Conservation (phyloP, 2,888 invertebrate genomes). For the Melinaea marsaeus region DNA sequence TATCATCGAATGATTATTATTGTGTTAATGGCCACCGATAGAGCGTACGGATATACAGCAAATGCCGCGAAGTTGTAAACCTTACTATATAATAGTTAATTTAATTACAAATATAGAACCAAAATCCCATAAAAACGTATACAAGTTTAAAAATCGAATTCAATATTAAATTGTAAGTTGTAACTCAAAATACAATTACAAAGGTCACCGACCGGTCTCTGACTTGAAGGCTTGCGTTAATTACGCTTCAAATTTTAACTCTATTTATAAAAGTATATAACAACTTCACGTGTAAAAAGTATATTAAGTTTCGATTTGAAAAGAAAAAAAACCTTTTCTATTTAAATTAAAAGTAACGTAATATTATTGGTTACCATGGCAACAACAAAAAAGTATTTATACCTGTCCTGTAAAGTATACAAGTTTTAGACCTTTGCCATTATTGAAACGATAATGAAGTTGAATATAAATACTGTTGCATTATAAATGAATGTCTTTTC, state of each 20-base stretch:
- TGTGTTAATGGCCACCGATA: neutral
- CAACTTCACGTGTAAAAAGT: no score
- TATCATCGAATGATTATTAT: neutral
- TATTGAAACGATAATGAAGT: no score
- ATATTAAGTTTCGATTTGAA: no score
- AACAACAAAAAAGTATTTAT: no score
- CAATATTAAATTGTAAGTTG: neutral
- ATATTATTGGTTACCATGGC: no score
- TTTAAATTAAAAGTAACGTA: no score
- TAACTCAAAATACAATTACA: slow-evolving; percentile 12
- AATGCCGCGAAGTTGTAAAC: neutral
- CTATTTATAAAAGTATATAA: neutral
- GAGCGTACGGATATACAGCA: neutral
- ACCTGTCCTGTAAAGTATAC: no score
- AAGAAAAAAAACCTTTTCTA: no score
- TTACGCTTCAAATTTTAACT: slow-evolving; percentile 9
- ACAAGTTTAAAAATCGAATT: neutral
- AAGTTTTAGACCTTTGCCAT: no score
- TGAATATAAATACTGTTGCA: no score
- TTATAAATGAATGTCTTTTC: no score
- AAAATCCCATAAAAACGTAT: neutral
- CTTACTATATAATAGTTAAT: no score
- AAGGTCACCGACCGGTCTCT: slow-evolving; percentile 23
- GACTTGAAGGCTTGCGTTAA: slow-evolving; percentile 19
- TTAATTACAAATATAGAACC: neutral